These are phyloP conservation scores for Melospiza georgiana DNA, from an alignment of 2,113 vertebrate genomes.

Conservation along the genomic window DNA sequence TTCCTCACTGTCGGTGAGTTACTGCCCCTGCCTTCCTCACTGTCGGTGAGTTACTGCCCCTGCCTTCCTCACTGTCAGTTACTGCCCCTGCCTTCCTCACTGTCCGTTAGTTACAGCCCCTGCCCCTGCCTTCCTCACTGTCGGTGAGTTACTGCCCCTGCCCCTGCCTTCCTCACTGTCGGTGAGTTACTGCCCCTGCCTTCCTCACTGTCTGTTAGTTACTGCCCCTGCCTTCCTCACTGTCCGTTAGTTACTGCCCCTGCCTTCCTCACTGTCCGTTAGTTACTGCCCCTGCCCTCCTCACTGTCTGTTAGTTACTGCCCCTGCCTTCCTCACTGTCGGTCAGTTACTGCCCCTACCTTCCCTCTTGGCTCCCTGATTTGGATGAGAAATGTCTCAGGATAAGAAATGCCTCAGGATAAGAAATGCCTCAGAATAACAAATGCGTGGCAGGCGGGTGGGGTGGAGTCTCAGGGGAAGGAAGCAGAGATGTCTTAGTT, in stretches of 20 bases:
- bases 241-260: constrained; percentile 70
- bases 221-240: not conserved
- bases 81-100: no score
- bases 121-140: no score
- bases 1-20: constrained; percentile 51
- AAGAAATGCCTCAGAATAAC: not conserved
- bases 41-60: no score
- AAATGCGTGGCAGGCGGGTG: rapidly evolving
- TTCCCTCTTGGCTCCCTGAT: rapidly evolving
- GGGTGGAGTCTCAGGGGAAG: rapidly evolving
- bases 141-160: no score
- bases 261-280: constrained; percentile 71
- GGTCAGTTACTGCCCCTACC: constrained; percentile 34
- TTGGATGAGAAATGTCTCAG: not conserved
- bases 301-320: constrained; percentile 70
- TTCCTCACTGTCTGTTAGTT: constrained; percentile 50
- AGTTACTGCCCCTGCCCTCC: constrained; percentile 60
- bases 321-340: no score
- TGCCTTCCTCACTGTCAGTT: no score
- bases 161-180: no score
- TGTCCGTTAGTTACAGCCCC: no score
- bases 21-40: rapidly evolving
- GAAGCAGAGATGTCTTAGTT: not conserved
- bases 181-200: no score
- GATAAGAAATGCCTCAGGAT: not conserved